These are phyloP conservation scores for Alethe diademata DNA, from an alignment of 2,113 vertebrate species.

Conservation along the genomic window DNA sequence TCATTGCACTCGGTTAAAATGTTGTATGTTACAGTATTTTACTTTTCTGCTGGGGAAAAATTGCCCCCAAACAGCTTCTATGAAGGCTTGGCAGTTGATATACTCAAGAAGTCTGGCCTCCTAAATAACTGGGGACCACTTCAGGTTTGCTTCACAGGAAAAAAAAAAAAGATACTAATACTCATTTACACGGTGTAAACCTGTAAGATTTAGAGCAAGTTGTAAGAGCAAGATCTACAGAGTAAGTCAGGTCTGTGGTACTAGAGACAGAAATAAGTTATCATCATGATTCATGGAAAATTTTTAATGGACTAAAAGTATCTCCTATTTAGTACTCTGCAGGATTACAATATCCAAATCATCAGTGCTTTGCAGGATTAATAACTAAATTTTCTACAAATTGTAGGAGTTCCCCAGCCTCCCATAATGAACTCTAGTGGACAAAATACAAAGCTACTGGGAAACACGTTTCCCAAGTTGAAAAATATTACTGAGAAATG, in stretches of 20 bases:
- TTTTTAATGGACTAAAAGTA: conserved; percentile 34
- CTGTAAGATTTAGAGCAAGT: background rate
- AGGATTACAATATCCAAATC: conserved; percentile 7
- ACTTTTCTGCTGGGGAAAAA: background rate
- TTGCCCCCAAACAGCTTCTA: background rate
- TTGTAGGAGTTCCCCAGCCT: background rate
- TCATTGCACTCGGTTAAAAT: background rate
- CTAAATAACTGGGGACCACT: background rate
- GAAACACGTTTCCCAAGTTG: background rate
- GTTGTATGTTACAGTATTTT: background rate
- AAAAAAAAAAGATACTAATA: background rate
- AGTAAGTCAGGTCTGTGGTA: background rate
- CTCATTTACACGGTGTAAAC: background rate
- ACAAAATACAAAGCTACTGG: background rate
- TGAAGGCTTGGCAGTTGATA: background rate
- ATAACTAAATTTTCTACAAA: background rate
- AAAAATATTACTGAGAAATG: conserved; percentile 10
- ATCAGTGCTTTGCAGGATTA: background rate
- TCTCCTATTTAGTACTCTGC: background rate
- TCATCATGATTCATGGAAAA: background rate
- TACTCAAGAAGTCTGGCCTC: background rate
- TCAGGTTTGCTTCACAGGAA: background rate
- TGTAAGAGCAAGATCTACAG: background rate
- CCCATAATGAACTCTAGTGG: background rate
- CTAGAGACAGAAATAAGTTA: conserved; percentile 12